Base-by-base conservation (phyloP, 2,113 vertebrate species). In the Dinomys branickii region DNA sequence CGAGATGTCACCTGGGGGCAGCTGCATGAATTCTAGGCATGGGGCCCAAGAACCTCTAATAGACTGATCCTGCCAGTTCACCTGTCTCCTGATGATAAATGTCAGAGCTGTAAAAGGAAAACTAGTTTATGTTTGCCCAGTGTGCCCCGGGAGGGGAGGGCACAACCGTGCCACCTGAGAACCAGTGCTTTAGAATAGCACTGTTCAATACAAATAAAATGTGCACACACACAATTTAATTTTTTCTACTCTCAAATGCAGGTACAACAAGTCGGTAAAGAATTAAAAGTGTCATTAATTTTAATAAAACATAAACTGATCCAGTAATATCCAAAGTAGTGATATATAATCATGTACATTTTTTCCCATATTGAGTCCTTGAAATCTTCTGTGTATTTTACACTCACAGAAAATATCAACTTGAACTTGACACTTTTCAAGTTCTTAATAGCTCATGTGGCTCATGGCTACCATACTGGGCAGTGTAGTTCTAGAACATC, bases 221-320 rank as follows among this genome's bases (percentile, higher is more conserved):
- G 52, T 0, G 41, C 59, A 41, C 35, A 5, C 0, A 17, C 14
- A 56, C 14, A 38, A 77, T 84, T 82, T 88, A 47, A 78, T 47
- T 47, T 47, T 77, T 78, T 78, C 26, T 28, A 50, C 30, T 78
- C 44, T 78, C 28, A 78, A 78, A 78, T 50, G 26, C 75, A 78
- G 75, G 75, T 78, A 78, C 44, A 77, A 28, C 5, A 33, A 78
- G 28, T 78, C 26, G 50, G 17, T 50, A 26, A 26, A 26, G 59
- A 26, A 22, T 61, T 67, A 94, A 90, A 75, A 9, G 8, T 58
- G 65, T 59, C 54, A 47, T 91, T 63, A 52, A 47, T 65, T 78
- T 88, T 71, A 82, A 85, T 85, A 61, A 92, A 16, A 73, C 81
- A n/a, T 58, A 95, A 44, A 30, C 67, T 93, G 59, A 67, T 33